Evolutionary conservation across 2,797 vertebrate species (phyloP).

Genomic region (Salarias fasciatus): DNA sequence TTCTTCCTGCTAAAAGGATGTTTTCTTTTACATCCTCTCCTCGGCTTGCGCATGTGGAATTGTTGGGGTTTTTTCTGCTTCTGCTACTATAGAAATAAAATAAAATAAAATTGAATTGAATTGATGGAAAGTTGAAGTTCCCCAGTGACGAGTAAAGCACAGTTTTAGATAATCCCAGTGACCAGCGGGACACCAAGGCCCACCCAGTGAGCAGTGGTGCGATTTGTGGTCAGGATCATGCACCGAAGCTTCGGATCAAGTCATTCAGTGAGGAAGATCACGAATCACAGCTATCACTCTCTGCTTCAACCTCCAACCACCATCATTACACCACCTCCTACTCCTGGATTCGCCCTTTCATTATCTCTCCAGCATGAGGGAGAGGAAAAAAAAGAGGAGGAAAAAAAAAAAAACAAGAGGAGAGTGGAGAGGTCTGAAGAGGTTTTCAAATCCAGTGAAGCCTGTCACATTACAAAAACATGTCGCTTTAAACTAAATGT

Average conservation of each 20-base stretch:
- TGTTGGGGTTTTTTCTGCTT: no score
- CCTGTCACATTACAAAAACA: conserved; percentile 95
- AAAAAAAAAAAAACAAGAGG: conserved; percentile 46
- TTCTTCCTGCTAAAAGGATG: no score
- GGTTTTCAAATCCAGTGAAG: conserved; percentile 88
- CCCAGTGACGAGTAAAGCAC: conserved; percentile 58
- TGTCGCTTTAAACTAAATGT: conserved; percentile 95
- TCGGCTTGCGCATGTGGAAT: no score
- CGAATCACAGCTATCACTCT: conserved; percentile 78
- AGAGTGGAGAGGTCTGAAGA: conserved; percentile 85
- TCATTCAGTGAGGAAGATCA: conserved; percentile 70
- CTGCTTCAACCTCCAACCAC: conserved; percentile 31
- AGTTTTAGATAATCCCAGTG: conserved; percentile 58
- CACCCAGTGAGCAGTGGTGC: conserved; percentile 55
- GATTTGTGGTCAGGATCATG: conserved; percentile 66
- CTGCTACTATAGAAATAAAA: no score
- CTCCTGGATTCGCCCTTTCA: conserved; percentile 69
- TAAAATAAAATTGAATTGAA: no score
- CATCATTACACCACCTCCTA: background rate
- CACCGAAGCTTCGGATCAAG: conserved; percentile 64
- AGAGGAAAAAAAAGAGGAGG: conserved; percentile 30
- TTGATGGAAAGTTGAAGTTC: conserved; percentile 48
- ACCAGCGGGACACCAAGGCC: conserved; percentile 47
- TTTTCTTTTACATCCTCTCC: no score
- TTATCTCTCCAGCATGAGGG: conserved; percentile 81